A percentile compares a stretch with the other conserved stretches of the same genome.
Evolutionary conservation across 2,888 invertebrate genomes (phyloP).

Genomic region (Selenia dentaria): DNA sequence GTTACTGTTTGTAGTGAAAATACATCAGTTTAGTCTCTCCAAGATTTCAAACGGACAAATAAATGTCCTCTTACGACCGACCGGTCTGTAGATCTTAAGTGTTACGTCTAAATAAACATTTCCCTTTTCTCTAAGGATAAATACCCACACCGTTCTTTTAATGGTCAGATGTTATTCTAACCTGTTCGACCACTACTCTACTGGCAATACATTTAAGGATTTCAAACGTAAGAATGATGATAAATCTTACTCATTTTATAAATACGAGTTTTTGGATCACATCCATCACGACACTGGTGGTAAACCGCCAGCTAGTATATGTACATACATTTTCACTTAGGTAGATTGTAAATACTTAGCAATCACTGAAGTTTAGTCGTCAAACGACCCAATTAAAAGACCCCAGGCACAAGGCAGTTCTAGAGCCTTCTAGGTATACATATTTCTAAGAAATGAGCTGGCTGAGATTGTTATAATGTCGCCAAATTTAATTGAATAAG

Average conservation of each 20-base stretch:
- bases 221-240: conserved; percentile 18
- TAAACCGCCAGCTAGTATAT: not conserved
- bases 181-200: conserved; percentile 24
- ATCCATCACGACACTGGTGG: too few relatives aligned
- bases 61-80: conserved; percentile 2
- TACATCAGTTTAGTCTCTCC: not conserved
- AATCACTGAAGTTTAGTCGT: conserved; percentile 26
- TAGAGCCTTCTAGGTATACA: conserved; percentile 39
- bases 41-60: conserved; percentile 7
- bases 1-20: too few relatives aligned
- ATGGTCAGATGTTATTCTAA: conserved; percentile 70
- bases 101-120: conserved; percentile 62
- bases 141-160: conserved; percentile 51
- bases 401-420: conserved; percentile 60
- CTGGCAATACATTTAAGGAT: conserved; percentile 7
- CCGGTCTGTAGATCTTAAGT: conserved; percentile 37
- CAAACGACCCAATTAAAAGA: conserved; percentile 53
- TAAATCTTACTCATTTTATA: too few relatives aligned
- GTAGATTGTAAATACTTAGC: not conserved
- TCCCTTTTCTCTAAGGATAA: conserved; percentile 57
- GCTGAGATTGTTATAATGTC: conserved; percentile 79
- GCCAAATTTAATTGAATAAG: conserved; percentile 82
- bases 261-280: too few relatives aligned
- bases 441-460: conserved; percentile 63
- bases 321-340: not conserved